These are phyloP conservation scores for Paratilapia polleni DNA, from an alignment of 2,113 vertebrate genomes.

Conservation along the genomic window DNA sequence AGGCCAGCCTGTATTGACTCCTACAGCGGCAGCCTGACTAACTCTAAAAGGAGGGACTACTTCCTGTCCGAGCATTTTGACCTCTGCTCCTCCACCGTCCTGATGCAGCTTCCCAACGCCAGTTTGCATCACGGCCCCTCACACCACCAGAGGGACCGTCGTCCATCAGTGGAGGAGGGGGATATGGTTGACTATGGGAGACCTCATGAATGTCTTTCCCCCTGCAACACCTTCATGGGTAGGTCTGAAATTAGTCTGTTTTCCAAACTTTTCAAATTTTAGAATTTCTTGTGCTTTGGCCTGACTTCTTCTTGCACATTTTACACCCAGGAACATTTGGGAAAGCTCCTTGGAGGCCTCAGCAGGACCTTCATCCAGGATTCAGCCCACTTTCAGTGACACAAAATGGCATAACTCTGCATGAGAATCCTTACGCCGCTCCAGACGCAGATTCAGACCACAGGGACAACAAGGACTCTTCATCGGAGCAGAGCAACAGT, in stretches of 20 bases:
- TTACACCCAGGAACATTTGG: slow-evolving; percentile 91
- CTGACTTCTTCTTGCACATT: background rate
- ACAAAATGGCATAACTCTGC: slow-evolving; percentile 72
- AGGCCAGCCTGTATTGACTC: slow-evolving; percentile 76
- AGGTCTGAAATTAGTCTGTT: slow-evolving; percentile 47
- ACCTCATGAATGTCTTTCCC: slow-evolving; percentile 69
- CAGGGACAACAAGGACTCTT: slow-evolving; percentile 76
- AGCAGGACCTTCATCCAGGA: slow-evolving; percentile 77
- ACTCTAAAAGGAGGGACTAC: slow-evolving; percentile 83
- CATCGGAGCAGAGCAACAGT: slow-evolving; percentile 68
- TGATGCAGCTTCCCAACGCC: slow-evolving; percentile 72
- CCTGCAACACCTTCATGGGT: slow-evolving; percentile 88
- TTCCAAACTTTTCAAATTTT: fast-evolving
- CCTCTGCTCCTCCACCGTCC: slow-evolving; percentile 61
- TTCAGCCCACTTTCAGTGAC: slow-evolving; percentile 40
- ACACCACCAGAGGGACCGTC: slow-evolving; percentile 75
- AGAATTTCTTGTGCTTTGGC: fast-evolving
- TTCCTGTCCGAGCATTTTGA: slow-evolving; percentile 84
- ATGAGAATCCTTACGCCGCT: slow-evolving; percentile 78
- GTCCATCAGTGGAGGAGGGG: slow-evolving; percentile 67
- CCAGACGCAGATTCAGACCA: slow-evolving; percentile 79
- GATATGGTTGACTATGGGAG: slow-evolving; percentile 69
- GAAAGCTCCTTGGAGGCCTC: slow-evolving; percentile 88
- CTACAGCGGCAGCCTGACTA: slow-evolving; percentile 76
- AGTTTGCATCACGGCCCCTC: slow-evolving; percentile 65